Percentiles rank a stretch among this genome's conserved stretches.
These are phyloP conservation scores for Neomorphus geoffroyi DNA, from an alignment of 2,797 vertebrate species.

Conservation along the genomic window DNA sequence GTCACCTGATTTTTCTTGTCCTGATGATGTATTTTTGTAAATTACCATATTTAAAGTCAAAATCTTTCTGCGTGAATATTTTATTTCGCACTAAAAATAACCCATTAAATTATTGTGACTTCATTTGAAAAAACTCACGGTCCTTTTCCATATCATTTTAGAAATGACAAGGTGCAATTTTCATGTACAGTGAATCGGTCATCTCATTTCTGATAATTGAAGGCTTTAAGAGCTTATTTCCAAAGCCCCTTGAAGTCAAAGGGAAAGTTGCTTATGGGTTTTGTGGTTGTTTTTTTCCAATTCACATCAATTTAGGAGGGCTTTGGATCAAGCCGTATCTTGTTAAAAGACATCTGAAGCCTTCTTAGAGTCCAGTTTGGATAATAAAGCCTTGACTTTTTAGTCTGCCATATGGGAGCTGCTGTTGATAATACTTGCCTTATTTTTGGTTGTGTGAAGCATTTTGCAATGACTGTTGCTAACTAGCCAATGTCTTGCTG, in stretches of 20 bases:
- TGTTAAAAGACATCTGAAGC: constrained; percentile 30
- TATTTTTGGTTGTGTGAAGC: constrained; percentile 41
- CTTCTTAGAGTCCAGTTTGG: constrained; percentile 47
- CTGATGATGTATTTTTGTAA: constrained; percentile 61
- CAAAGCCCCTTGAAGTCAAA: constrained; percentile 17
- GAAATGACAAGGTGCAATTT: constrained; percentile 21
- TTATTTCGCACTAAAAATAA: not conserved
- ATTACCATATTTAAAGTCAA: constrained; percentile 31
- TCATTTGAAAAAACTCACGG: not conserved
- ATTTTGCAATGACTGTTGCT: constrained; percentile 65
- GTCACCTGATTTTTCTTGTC: constrained; percentile 28
- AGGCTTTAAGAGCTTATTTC: constrained; percentile 40
- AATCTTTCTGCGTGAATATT: not conserved
- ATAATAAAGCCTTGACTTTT: constrained; percentile 59
- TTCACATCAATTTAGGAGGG: not conserved
- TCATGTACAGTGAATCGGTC: not conserved
- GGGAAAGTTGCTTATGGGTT: not conserved
- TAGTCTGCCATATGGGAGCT: constrained; percentile 53
- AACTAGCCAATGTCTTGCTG: constrained; percentile 32
- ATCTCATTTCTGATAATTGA: constrained; percentile 31
- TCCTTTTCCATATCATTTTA: not conserved
- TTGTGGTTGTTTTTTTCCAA: constrained; percentile 9
- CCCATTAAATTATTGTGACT: not conserved
- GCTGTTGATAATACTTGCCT: constrained; percentile 59
- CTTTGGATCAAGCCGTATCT: constrained; percentile 1